A percentile compares a stretch with the other conserved stretches of the same genome.
Evolutionary conservation across 2,888 invertebrate species (phyloP).

Genomic region (Drosophila acutilabella): DNA sequence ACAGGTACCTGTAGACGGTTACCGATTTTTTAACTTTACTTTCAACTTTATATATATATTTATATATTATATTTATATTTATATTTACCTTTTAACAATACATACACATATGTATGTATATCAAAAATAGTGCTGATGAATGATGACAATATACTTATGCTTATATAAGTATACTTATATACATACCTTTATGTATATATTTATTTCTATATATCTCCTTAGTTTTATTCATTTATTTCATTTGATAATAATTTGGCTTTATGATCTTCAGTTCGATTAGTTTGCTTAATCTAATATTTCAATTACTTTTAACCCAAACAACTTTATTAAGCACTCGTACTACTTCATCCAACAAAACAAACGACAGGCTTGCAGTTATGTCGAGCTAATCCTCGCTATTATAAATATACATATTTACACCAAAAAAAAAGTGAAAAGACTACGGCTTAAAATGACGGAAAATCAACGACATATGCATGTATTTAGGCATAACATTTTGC

Average conservation of each 20-base stretch:
- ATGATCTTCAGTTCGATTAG: slow-evolving; percentile 43
- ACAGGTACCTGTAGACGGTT: slow-evolving; percentile 92
- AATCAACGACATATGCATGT: slow-evolving; percentile 45
- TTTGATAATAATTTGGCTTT: slow-evolving; percentile 44
- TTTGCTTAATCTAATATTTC: slow-evolving; percentile 39
- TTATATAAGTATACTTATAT: slow-evolving; percentile 34
- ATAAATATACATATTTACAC: slow-evolving; percentile 3
- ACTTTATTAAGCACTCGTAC: slow-evolving; percentile 59
- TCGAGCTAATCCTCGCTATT: slow-evolving; percentile 22
- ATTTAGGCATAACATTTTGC: slow-evolving; percentile 50
- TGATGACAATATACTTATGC: slow-evolving; percentile 40
- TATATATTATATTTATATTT: slow-evolving; percentile 38
- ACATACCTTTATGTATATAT: slow-evolving; percentile 24
- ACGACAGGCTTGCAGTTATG: slow-evolving; percentile 32
- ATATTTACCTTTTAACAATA: slow-evolving; percentile 18
- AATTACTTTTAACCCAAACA: slow-evolving; percentile 47
- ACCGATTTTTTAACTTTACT: slow-evolving; percentile 83
- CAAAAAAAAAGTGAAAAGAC: slow-evolving; percentile 22
- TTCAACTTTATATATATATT: slow-evolving; percentile 54
- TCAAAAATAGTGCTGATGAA: slow-evolving; percentile 43
- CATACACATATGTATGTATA: slow-evolving; percentile 28
- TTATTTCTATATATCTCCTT: slow-evolving; percentile 6
- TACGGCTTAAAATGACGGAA: slow-evolving; percentile 34
- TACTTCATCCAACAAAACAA: slow-evolving; percentile 47
- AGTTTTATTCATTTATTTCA: slow-evolving; percentile 21